Base-by-base conservation (phyloP, 92 coral and sea anemone species). In the Parazoanthus swiftii region DNA sequence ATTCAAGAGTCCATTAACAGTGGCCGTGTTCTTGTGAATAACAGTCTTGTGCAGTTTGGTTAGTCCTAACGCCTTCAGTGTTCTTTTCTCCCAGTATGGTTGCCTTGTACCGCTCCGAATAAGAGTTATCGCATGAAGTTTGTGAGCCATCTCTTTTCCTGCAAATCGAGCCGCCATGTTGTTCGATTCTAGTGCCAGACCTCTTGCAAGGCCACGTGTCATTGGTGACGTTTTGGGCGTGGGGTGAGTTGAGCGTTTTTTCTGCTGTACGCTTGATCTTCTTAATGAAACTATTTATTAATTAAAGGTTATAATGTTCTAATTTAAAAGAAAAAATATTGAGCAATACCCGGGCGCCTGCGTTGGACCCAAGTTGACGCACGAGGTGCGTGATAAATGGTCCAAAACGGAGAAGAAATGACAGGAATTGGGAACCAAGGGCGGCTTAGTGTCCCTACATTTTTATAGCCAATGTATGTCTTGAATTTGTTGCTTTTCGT, bases 61-160 rank as follows among this genome's bases (percentile, higher is more conserved):
- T 26, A 97, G 86, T 85, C 99, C 98, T 42, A 97, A 90, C 18
- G 91, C 95, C 81, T 97, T 95, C 0, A 95, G 88, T 11, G 97
- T 95, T 84, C 99, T 92, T 82, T 95, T 97, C 79, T 97, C 98
- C 98, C 99, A 97, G 91, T 95, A 97, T 4, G 99, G 99, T 54
- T 90, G 99, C 13, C 99, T 86, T 51, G 94, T 97, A 6, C 97
- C 96, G 74, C 99, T 97, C 70, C 92, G 91, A 72, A 93, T 94
- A 37, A 95, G 90, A 42, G 97, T 80, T 79, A 97, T 97, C 29
- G 99, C 99, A 67, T 95, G 98, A 66, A 97, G 94, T 88, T 97
- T 95, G 68, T 91, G 94, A 44, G 86, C 90, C 23, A 91, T 70
- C 33, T 84, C 87, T 25, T 89, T 71, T 13, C 76, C 83, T 84